Evolutionary conservation across 2,888 invertebrate species (phyloP).

Genomic region (Anoncus sp.): DNA sequence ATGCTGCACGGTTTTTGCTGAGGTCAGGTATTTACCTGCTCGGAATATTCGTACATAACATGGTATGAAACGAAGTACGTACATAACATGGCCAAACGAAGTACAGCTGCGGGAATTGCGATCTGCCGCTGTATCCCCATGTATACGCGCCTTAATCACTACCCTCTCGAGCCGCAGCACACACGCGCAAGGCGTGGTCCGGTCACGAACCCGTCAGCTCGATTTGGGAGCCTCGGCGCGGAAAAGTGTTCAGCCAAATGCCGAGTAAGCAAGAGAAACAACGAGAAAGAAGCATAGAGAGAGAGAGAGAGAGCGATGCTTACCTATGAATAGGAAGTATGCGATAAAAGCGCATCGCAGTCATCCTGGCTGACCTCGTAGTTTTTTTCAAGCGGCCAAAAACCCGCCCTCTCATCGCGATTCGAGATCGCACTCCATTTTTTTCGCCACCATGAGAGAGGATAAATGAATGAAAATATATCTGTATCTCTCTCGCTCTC

Average conservation of each 20-base stretch:
- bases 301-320: background rate
- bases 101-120: conserved; percentile 17
- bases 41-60: conserved; percentile 56
- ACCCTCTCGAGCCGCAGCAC: conserved; percentile 41
- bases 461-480: background rate
- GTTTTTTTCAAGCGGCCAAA: background rate
- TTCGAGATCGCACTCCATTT: background rate
- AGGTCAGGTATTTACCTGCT: conserved; percentile 59
- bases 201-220: conserved; percentile 57
- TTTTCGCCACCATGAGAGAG: background rate
- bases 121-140: conserved; percentile 25
- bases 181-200: conserved; percentile 36
- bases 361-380: background rate
- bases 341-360: background rate
- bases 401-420: background rate
- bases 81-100: conserved; percentile 30
- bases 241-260: conserved; percentile 34
- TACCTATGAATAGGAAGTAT: background rate
- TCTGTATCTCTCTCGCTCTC: background rate
- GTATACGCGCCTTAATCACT: conserved; percentile 59
- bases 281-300: background rate
- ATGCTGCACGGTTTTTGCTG: conserved; percentile 63
- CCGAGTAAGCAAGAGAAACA: conserved; percentile 23
- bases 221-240: conserved; percentile 31
- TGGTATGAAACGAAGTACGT: too few relatives aligned